Evolutionary conservation across 2,113 vertebrate genomes (phyloP).

Genomic region (Fulmarus glacialis): DNA sequence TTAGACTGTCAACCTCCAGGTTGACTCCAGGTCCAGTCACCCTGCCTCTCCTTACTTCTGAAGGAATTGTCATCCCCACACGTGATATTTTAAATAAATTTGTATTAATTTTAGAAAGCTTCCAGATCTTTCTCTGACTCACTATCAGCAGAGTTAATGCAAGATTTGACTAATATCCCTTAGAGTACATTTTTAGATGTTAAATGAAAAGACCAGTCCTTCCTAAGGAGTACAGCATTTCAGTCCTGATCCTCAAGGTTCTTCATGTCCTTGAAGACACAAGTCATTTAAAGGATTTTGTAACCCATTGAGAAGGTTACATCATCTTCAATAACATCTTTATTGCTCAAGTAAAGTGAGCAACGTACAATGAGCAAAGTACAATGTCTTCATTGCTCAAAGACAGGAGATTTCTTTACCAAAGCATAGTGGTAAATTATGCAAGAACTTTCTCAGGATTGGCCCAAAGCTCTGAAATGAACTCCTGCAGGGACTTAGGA

Average conservation of each 20-base stretch:
- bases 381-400: neutral
- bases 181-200: neutral
- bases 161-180: neutral
- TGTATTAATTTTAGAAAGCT: neutral
- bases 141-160: neutral
- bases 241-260: neutral
- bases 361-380: neutral
- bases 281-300: neutral
- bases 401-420: neutral
- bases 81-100: neutral
- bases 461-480: neutral
- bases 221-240: neutral
- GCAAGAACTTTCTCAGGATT: neutral
- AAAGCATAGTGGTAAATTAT: neutral
- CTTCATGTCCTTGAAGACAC: neutral
- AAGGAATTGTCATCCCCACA: neutral
- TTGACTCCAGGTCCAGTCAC: neutral
- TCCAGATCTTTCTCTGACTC: neutral
- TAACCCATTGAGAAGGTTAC: neutral
- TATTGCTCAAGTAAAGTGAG: neutral
- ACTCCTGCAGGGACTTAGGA: neutral
- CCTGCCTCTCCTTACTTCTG: neutral
- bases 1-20: neutral
- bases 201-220: neutral
- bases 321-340: neutral